Conservation (phyloP, 1,140 invertebrate genomes). For the Aphis craccivora region DNA sequence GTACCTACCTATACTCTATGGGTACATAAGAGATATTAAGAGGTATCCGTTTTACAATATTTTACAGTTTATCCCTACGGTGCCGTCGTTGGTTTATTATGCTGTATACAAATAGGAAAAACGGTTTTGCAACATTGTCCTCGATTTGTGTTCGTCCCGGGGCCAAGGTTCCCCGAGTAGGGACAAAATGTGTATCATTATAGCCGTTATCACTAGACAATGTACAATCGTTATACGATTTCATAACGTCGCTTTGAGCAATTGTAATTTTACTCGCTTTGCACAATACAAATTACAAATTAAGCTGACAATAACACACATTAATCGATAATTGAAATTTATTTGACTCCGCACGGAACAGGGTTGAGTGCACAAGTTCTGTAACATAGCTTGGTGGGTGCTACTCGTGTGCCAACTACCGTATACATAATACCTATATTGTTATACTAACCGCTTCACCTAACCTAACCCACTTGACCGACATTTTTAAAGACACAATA, state of each 20-base stretch:
- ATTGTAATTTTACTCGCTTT: constrained; percentile 24
- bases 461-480: constrained; percentile 12
- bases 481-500: constrained; percentile 30
- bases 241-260: neutral
- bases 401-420: neutral
- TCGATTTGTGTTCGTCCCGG: neutral
- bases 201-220: constrained; percentile 26
- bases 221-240: constrained; percentile 7
- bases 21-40: neutral
- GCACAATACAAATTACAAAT: constrained; percentile 19
- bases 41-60: neutral
- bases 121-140: constrained; percentile 7
- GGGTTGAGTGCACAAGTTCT: constrained; percentile 45
- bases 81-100: neutral
- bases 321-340: constrained; percentile 26
- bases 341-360: neutral
- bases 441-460: neutral
- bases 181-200: constrained; percentile 36
- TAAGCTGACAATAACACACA: constrained; percentile 29
- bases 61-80: neutral
- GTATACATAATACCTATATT: neutral
- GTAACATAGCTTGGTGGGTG: neutral
- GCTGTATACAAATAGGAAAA: neutral
- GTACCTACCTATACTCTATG: neutral
- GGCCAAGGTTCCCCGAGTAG: neutral